Conservation (phyloP, 2,888 invertebrate genomes). For the Caenorhabditis plicata region DNA sequence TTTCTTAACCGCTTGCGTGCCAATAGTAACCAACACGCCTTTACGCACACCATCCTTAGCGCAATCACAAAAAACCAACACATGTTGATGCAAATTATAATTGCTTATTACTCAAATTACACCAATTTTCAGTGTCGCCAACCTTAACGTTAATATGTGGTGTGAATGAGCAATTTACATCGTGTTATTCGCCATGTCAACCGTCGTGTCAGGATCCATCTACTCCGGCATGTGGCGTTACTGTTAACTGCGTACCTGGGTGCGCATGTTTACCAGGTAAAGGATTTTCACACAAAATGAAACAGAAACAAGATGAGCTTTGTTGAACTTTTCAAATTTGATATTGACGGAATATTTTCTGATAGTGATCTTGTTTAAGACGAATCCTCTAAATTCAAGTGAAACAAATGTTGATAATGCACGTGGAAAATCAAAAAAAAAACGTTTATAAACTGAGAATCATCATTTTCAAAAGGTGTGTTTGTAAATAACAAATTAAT, state of each 20-base stretch:
- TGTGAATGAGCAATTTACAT: conserved; percentile 40
- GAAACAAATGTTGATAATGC: no score
- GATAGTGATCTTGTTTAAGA: no score
- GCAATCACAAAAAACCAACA: conserved; percentile 15
- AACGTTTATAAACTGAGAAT: no score
- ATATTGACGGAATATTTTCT: no score
- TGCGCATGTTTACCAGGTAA: conserved; percentile 48
- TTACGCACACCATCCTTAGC: no score
- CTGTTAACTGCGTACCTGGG: conserved; percentile 40
- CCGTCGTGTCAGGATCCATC: conserved; percentile 46
- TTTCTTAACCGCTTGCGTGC: conserved; percentile 22
- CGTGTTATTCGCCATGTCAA: conserved; percentile 42
- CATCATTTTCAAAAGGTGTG: no score
- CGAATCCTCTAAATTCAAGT: no score
- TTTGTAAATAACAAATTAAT: no score
- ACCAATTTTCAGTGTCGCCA: conserved; percentile 27
- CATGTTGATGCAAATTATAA: not conserved
- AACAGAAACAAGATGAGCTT: no score
- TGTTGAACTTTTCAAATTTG: no score
- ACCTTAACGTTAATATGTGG: conserved; percentile 35
- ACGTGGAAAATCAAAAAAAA: no score
- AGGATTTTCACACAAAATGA: no score
- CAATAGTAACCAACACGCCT: conserved; percentile 1
- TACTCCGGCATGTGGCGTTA: conserved; percentile 41
- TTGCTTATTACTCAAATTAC: not conserved